Base-by-base conservation (phyloP, 2,888 invertebrate species). In the Sarcophaga caerulescens region DNA sequence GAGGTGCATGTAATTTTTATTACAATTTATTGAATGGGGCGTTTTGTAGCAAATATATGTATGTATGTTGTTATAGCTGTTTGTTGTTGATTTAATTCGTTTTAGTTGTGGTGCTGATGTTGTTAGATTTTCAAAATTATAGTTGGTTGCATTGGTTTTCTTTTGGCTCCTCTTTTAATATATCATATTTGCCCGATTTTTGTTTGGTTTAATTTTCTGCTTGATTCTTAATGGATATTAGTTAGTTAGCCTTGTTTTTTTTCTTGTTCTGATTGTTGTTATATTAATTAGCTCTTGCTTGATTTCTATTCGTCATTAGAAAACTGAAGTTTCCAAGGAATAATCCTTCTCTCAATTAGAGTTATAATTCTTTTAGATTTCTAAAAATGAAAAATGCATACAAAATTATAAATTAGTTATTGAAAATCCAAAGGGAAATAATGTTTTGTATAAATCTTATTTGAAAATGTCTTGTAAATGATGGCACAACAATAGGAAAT, bases 341-440 rank as follows among this genome's bases (percentile, higher is more conserved):
- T 82, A 87, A 84, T 88, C 88, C 89, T 88, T 86, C 86, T 85
- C 82, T 84, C 86, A 60, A 73, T 80, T 85, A 70, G 71, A 86
- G 80, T 85, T 81, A 77, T 81, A 84, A 84, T 84, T 84, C 84
- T 86, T 86, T 81, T 80, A 83, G 81, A 84, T 88, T 85, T 85
- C 88, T 88, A 81, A 44, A 88, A 88, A 63, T 52, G 3, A 23
- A 44, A 23, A 70, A 74, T 14, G 17, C 4, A 12, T 14, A 52
- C 52, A 52, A 14, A 14, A 52, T 70, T 19, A 69, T 69, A 11
- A 75, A 52, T 14, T 19, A 44, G 4, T 59, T 60, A 73, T n/a
- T 35, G 35, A 35, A 35, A 35, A 10, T 8, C 8, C n/a, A n/a
- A 35, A 35, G 10, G 35, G 35, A 10, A 35, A 35, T 35, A 35